Evolutionary conservation across 2,888 invertebrate species (phyloP).

Genomic region (Copidosoma aretas): DNA sequence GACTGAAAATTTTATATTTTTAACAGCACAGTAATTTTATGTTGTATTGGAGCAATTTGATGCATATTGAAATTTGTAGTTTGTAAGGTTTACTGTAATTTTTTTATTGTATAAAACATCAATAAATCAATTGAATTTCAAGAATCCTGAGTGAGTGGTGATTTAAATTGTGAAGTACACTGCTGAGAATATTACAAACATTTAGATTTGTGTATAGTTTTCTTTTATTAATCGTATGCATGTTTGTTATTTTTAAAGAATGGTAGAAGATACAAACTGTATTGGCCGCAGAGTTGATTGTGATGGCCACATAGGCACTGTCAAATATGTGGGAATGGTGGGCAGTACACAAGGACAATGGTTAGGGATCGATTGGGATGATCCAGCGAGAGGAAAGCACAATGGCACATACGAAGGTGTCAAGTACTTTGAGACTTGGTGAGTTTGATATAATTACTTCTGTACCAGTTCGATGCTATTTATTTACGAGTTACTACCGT

Average conservation of each 20-base stretch:
- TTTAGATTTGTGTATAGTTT: too few species aligned
- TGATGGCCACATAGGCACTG: constrained; percentile 64
- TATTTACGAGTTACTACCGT: background rate
- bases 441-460: constrained; percentile 27
- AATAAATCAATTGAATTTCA: too few species aligned
- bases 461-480: too few species aligned
- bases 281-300: constrained; percentile 64
- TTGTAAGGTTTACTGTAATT: too few species aligned
- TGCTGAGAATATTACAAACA: too few species aligned
- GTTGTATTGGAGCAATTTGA: too few species aligned
- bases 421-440: constrained; percentile 81
- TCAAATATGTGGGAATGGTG: constrained; percentile 66
- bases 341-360: constrained; percentile 66
- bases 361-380: constrained; percentile 98
- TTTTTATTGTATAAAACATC: too few species aligned
- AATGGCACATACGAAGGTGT: constrained; percentile 83
- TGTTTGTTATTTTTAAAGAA: constrained; percentile 43
- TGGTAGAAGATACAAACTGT: constrained; percentile 58
- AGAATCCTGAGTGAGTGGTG: too few species aligned
- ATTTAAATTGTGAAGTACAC: too few species aligned
- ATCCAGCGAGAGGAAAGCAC: constrained; percentile 87
- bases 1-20: too few species aligned
- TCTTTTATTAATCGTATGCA: background rate
- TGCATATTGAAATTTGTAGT: too few species aligned
- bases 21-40: too few species aligned